phyloP scores from a whole-genome alignment of 2,113 vertebrate species.

The Xenus cinereus region DNA sequence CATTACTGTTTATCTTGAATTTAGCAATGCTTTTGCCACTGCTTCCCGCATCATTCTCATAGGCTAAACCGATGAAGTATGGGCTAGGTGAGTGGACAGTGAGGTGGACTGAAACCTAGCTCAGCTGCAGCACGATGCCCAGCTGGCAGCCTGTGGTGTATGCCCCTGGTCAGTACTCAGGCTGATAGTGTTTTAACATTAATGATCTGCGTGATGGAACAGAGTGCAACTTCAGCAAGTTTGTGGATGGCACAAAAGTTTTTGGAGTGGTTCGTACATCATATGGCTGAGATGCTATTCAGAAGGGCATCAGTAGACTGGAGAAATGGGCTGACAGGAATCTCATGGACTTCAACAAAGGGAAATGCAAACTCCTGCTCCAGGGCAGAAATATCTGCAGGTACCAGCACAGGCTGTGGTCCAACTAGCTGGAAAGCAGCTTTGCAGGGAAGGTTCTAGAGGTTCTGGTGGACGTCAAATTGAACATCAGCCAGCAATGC shows the following conservation, averaged over 20 bases:
- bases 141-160: neutral
- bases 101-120: neutral
- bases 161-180: neutral
- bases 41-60: neutral
- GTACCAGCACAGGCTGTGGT: neutral
- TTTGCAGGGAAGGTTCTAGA: neutral
- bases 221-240: neutral
- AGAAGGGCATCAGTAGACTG: neutral
- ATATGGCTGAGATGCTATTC: neutral
- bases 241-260: neutral
- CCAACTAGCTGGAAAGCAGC: neutral
- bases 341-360: neutral
- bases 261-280: neutral
- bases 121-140: neutral
- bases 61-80: neutral
- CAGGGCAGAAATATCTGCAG: neutral
- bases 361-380: neutral
- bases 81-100: no score
- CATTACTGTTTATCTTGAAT: neutral
- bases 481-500: neutral
- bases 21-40: neutral
- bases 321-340: neutral
- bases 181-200: accelerated
- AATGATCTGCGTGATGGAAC: neutral
- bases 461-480: neutral